Conservation (phyloP, 1,140 invertebrate genomes). For the Watersipora subatra region DNA sequence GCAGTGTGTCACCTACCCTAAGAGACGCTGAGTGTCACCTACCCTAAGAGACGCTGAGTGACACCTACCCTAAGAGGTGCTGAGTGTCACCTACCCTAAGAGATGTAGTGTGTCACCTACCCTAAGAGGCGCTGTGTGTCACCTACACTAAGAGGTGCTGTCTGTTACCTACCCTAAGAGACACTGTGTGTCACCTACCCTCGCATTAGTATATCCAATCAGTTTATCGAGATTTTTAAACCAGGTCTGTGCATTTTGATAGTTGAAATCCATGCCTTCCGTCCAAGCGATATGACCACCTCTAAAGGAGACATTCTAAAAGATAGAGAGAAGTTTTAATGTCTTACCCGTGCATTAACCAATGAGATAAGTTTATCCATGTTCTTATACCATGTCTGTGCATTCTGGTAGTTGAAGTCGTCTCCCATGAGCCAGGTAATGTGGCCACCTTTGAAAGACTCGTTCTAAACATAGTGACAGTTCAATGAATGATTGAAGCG, state of each 20-base stretch:
- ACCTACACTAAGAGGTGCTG: no score
- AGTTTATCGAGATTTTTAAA: slow-evolving; percentile 78
- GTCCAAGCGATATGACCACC: slow-evolving; percentile 61
- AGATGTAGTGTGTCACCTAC: no score
- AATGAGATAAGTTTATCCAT: slow-evolving; percentile 72
- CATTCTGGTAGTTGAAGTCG: slow-evolving; percentile 79
- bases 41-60: no score
- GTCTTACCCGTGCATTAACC: slow-evolving; percentile 47
- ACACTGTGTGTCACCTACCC: slow-evolving; percentile 49
- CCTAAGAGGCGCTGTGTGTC: no score
- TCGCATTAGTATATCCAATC: slow-evolving; percentile 52
- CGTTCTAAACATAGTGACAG: not conserved
- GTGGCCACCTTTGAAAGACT: slow-evolving; percentile 47
- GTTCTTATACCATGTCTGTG: slow-evolving; percentile 69
- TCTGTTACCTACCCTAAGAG: no score
- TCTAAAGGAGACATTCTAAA: not conserved
- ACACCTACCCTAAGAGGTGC: no score
- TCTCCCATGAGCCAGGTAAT: slow-evolving; percentile 81
- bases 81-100: no score
- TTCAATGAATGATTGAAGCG: no score
- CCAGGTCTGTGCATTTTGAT: slow-evolving; percentile 67
- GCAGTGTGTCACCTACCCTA: no score
- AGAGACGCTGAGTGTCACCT: no score
- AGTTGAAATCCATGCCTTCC: slow-evolving; percentile 87
- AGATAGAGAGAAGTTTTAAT: not conserved